Conservation (phyloP, 2,797 vertebrate genomes). For the Siniperca undulata region DNA sequence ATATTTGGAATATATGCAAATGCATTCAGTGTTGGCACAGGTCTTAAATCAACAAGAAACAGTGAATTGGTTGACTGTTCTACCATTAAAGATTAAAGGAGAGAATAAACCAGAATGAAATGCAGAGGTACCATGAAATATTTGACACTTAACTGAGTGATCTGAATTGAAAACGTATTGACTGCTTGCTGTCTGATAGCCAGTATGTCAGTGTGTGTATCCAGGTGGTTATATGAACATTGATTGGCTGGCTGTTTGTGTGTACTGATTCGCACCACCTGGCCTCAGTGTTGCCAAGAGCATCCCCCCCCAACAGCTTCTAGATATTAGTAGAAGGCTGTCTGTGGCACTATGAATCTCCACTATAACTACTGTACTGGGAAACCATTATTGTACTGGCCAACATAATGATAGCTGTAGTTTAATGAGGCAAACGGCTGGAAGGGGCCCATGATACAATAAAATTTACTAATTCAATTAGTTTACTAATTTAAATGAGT, state of each 20-base stretch:
- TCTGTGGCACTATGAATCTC: slow-evolving; percentile 47
- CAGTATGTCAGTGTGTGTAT: slow-evolving; percentile 59
- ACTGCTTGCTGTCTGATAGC: slow-evolving; percentile 56
- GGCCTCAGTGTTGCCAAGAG: slow-evolving; percentile 61
- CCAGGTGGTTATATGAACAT: slow-evolving; percentile 67
- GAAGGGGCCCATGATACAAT: slow-evolving; percentile 39
- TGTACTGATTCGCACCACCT: slow-evolving; percentile 66
- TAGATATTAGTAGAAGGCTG: slow-evolving; percentile 52
- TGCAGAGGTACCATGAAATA: slow-evolving; percentile 28
- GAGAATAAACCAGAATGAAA: slow-evolving; percentile 42
- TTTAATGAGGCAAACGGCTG: slow-evolving; percentile 66
- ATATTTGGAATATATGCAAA: slow-evolving; percentile 50
- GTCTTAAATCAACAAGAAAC: slow-evolving; percentile 56
- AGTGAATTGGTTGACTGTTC: slow-evolving; percentile 27
- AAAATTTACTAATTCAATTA: slow-evolving; percentile 51
- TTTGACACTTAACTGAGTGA: slow-evolving; percentile 55
- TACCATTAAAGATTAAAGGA: slow-evolving; percentile 57
- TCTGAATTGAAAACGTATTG: slow-evolving; percentile 66
- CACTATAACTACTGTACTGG: slow-evolving; percentile 49
- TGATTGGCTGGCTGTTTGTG: slow-evolving; percentile 61
- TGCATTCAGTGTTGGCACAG: slow-evolving; percentile 32
- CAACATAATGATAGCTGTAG: slow-evolving; percentile 52
- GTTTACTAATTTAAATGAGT: slow-evolving; percentile 44
- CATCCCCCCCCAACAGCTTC: slow-evolving; percentile 43
- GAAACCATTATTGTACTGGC: slow-evolving; percentile 50